Conservation (phyloP, 64 coral and sea anemone species). For the Actinia equina region DNA sequence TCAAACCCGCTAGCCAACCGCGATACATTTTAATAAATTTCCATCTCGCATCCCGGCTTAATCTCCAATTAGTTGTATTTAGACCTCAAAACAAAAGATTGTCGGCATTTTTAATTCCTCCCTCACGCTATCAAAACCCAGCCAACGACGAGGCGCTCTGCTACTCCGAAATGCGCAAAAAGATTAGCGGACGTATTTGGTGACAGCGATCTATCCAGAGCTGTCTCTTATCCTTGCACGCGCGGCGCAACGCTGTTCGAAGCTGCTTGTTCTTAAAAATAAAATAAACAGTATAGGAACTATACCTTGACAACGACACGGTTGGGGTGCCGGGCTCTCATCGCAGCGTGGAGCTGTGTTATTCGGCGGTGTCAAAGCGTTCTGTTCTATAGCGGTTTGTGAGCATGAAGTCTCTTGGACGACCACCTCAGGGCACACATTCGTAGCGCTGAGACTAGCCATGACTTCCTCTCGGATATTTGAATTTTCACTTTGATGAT, state of each 20-base stretch:
- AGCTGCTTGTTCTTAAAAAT: neutral
- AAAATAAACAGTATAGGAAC: neutral
- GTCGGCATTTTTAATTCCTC: conserved; percentile 42
- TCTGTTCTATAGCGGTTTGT: conserved; percentile 15
- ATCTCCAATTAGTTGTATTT: conserved; percentile 97
- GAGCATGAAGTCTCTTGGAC: neutral
- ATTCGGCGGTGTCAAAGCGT: conserved; percentile 12
- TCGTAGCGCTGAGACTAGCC: neutral
- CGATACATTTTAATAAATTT: conserved; percentile 61
- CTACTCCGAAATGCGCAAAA: neutral
- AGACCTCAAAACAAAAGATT: conserved; percentile 89
- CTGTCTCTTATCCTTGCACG: neutral
- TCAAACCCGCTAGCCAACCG: neutral
- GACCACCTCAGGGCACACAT: neutral
- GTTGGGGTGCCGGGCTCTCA: conserved; percentile 64
- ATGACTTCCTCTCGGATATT: neutral
- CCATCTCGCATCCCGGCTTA: conserved; percentile 60
- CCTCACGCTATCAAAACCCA: conserved; percentile 59
- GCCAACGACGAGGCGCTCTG: neutral
- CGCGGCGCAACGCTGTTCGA: neutral
- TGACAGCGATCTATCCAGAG: neutral
- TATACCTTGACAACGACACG: conserved; percentile 90
- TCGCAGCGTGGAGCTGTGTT: conserved; percentile 57
- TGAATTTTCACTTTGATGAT: neutral
- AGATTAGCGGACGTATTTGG: neutral